Evolutionary conservation across 1,140 invertebrate species (phyloP), one percentile per base, ranked within the genome.

Genomic region (Tetraneura akinire): DNA sequence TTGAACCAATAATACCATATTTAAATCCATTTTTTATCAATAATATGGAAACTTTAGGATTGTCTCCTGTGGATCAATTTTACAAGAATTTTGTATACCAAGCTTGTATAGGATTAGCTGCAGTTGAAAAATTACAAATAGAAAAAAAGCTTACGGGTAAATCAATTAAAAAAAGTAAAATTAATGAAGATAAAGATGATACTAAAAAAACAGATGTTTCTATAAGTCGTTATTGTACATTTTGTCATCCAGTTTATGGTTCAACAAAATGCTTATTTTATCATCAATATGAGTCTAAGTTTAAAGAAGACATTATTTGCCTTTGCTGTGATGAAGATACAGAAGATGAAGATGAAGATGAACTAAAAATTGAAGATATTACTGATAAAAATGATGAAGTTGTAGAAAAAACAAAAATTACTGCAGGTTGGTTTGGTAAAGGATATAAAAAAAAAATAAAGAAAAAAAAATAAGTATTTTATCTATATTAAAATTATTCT

Each of bases 401-500:
- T 87, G 81, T 84, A 10, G 83, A 85, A 0, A 82, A 85, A 74
- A 81, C 85, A 53, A 85, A 85, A 1, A 86, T 87, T 82, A 88
- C 90, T 84, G 89, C 89, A n/a, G 89, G 89, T 3, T 90, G 90
- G 90, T 90, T 89, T 84, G 89, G 89, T 1, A 90, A 90, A 85
- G 90, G 90, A 5, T 88, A 88, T 82, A 85, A 87, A 3, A 89
- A 89, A 82, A 87, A 86, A 66, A 86, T 87, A 80, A 87, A 87
- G 29, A 88, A 85, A 82, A 89, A 88, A 84, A 87, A 87, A 86
- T 88, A 60, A 10, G 49, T 55, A 71, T n/a, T 51, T 71, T 26
- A 70, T 70, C 29, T 70, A 10, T 23, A 14, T 70, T 71, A 45
- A 18, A 49, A 47, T 29, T 26, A 70, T 71, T 51, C 14, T 51